Evolutionary conservation across 2,888 invertebrate genomes (phyloP).

Genomic region (Melanostoma scalare): DNA sequence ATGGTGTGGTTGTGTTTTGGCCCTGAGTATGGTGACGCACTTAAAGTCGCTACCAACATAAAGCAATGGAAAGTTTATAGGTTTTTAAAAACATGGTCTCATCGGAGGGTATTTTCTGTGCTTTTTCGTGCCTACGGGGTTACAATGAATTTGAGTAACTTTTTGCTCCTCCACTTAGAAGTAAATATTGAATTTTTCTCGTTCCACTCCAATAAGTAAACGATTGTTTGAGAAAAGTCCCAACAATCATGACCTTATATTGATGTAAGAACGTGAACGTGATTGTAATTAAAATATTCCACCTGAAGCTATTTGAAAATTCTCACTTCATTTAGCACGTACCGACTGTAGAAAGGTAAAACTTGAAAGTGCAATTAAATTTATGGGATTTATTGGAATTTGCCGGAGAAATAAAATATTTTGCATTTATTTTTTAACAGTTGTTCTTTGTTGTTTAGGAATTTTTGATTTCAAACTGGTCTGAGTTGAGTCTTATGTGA

Average conservation of each 20-base stretch:
- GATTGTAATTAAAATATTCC: constrained; percentile 51
- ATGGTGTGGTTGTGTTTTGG: no score
- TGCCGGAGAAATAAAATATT: no score
- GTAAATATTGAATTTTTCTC: neutral
- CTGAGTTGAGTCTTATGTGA: no score
- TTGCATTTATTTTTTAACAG: neutral
- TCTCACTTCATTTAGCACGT: constrained; percentile 21
- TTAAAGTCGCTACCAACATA: no score
- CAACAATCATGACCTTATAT: constrained; percentile 18
- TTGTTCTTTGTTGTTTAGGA: constrained; percentile 13
- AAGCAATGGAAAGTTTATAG: no score
- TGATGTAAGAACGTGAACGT: constrained; percentile 52
- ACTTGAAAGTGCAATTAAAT: constrained; percentile 14
- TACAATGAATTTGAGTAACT: no score
- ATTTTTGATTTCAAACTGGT: neutral
- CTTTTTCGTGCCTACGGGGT: no score
- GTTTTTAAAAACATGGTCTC: no score
- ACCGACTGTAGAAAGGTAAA: neutral
- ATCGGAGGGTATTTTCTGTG: no score
- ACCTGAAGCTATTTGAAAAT: neutral
- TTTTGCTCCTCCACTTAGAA: neutral
- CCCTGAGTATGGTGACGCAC: no score
- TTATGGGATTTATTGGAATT: neutral
- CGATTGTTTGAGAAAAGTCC: constrained; percentile 3
- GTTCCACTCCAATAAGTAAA: neutral